These are phyloP conservation scores for Amazona vittata DNA, from an alignment of 2,113 vertebrate species.

Conservation along the genomic window DNA sequence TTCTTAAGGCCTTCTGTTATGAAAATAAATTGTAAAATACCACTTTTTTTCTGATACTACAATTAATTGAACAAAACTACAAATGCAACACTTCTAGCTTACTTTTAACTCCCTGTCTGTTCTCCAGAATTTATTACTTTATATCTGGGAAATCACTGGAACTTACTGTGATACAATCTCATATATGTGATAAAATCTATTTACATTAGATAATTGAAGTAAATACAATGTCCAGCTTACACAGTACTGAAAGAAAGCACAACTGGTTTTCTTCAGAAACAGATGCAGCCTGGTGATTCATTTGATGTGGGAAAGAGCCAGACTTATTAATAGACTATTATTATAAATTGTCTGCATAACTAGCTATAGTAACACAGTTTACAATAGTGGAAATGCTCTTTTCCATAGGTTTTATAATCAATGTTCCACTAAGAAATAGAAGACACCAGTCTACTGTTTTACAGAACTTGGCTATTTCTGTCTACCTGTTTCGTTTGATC, in stretches of 20 bases:
- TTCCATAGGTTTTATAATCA: background rate
- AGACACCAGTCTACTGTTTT: background rate
- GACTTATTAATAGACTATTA: background rate
- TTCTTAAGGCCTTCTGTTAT: background rate
- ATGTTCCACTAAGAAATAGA: background rate
- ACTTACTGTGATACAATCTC: background rate
- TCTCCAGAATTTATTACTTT: background rate
- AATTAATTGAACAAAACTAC: background rate
- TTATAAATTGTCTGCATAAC: background rate
- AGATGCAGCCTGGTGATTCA: background rate
- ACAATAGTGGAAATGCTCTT: background rate
- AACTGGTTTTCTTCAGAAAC: background rate
- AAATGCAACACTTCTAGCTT: background rate
- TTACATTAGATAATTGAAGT: background rate
- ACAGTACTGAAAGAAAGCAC: background rate
- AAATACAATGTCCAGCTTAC: background rate
- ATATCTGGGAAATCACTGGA: background rate
- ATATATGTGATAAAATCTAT: background rate
- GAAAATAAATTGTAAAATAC: background rate
- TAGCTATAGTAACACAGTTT: background rate
- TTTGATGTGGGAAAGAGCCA: background rate
- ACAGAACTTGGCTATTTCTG: background rate
- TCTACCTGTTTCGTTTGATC: background rate
- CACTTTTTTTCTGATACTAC: rapidly evolving
- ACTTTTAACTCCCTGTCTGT: background rate